phyloP scores from a whole-genome alignment of 2,113 vertebrate species.

The Murina feae region DNA sequence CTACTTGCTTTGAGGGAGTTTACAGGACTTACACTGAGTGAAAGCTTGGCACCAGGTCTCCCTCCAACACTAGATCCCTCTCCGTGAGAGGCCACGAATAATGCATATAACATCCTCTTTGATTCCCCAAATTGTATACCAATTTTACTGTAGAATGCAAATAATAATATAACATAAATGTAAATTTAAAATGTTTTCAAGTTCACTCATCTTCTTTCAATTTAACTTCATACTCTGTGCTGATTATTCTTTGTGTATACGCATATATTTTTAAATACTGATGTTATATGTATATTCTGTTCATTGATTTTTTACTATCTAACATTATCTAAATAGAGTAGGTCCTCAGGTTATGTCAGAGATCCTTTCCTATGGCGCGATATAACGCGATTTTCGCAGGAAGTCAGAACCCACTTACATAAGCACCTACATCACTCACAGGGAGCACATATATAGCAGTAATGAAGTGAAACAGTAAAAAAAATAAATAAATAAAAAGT shows the following conservation, averaged over 20 bases:
- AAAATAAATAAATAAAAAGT: too few relatives aligned
- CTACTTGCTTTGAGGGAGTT: not conserved
- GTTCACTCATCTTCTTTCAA: not conserved
- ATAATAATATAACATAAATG: not conserved
- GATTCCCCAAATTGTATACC: not conserved
- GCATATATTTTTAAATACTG: not conserved
- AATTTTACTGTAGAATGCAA: not conserved
- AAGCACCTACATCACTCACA: too few relatives aligned
- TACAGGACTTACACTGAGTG: not conserved
- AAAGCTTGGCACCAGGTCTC: not conserved
- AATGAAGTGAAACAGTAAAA: too few relatives aligned
- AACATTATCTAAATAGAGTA: not conserved
- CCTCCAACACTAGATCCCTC: not conserved
- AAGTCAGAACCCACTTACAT: too few relatives aligned
- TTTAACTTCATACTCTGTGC: not conserved
- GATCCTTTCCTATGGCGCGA: too few relatives aligned
- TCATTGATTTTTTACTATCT: slow-evolving; percentile 15
- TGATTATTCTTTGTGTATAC: not conserved
- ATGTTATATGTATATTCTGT: not conserved
- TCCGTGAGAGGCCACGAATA: not conserved
- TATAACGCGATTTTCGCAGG: too few relatives aligned
- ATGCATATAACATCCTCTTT: not conserved
- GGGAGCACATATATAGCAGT: too few relatives aligned
- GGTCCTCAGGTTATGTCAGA: too few relatives aligned
- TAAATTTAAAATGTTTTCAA: not conserved